phyloP scores from a whole-genome alignment of 1,140 invertebrate species.

The Agraylea sexmaculata region DNA sequence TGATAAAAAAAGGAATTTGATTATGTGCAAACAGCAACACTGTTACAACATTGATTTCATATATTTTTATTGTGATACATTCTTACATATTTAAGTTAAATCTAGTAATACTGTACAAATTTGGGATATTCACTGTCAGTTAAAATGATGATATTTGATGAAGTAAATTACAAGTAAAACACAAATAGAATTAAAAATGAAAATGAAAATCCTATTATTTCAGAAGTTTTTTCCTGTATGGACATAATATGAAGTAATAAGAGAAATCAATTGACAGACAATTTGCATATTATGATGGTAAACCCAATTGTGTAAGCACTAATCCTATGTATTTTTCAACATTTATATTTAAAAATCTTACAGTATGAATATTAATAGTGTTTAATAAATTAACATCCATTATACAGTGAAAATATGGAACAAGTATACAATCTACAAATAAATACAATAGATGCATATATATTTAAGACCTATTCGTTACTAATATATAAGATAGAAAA shows the following conservation, averaged over 20 bases:
- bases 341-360: too few relatives aligned
- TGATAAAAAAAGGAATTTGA: too few relatives aligned
- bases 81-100: constrained; percentile 10
- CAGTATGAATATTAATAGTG: too few relatives aligned
- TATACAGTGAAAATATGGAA: constrained; percentile 17
- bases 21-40: too few relatives aligned
- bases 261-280: not conserved
- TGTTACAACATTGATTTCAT: too few relatives aligned
- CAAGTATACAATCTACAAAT: constrained; percentile 17
- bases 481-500: too few relatives aligned
- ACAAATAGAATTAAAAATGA: not conserved
- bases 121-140: constrained; percentile 8
- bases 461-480: too few relatives aligned
- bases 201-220: not conserved
- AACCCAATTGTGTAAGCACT: too few relatives aligned
- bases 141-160: constrained; percentile 12
- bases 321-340: too few relatives aligned
- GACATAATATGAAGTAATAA: constrained; percentile 13
- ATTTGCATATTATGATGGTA: too few relatives aligned
- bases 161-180: constrained; percentile 5
- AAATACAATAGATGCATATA: constrained; percentile 16
- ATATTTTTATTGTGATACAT: too few relatives aligned
- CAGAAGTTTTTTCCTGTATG: not conserved
- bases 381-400: constrained; percentile 21
- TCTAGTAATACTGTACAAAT: constrained; percentile 23